Evolutionary conservation across 1,140 invertebrate genomes (phyloP).

Genomic region (Achatina immaculata): DNA sequence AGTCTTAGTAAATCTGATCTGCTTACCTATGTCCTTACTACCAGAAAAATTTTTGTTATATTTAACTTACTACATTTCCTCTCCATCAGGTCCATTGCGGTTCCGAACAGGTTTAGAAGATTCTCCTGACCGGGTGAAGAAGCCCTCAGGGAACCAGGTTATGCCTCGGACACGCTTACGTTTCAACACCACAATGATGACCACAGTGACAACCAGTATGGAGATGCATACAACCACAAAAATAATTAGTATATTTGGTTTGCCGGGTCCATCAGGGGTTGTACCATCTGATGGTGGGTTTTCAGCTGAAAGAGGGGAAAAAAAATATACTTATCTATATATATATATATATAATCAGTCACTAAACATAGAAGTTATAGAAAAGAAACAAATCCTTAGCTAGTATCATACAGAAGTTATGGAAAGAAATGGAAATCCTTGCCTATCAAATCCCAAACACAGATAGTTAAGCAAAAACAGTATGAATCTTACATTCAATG

Average conservation of each 20-base stretch:
- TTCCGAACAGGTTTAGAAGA: conserved; percentile 72
- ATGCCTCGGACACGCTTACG: conserved; percentile 86
- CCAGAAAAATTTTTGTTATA: no score
- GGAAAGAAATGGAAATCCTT: no score
- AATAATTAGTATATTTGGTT: conserved; percentile 80
- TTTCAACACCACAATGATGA: conserved; percentile 76
- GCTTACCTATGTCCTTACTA: no score
- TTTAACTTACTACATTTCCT: conserved; percentile 83
- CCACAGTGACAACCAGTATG: conserved; percentile 79
- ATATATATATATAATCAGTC: no score
- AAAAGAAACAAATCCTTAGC: no score
- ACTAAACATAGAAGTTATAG: no score
- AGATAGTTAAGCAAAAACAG: no score
- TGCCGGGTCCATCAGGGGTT: neutral
- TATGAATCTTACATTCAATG: no score
- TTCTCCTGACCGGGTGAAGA: conserved; percentile 73
- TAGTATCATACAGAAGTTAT: no score
- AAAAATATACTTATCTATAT: no score
- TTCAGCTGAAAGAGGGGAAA: conserved; percentile 21
- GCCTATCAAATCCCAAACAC: no score
- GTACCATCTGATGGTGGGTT: neutral
- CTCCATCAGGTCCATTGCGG: conserved; percentile 84
- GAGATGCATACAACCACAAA: conserved; percentile 82
- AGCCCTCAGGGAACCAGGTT: conserved; percentile 98
- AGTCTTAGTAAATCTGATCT: no score